Base-by-base conservation (phyloP, 2,888 invertebrate genomes). In the Ormyrus pomaceus region DNA sequence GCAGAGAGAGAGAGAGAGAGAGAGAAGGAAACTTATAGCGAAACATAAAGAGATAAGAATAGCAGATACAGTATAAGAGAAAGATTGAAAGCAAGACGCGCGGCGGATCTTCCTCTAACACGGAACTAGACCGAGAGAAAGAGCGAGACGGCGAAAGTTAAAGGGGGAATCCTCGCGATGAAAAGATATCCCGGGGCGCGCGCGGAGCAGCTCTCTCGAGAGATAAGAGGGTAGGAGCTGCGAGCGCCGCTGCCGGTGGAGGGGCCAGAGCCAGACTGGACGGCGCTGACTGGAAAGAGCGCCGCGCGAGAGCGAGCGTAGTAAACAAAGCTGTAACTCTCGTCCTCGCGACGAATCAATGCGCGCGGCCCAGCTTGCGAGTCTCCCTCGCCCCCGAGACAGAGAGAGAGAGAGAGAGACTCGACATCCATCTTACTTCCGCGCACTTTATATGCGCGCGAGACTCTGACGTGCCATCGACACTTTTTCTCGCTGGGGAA, bases 281-380 rank as follows among this genome's bases (percentile, higher is more conserved):
- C 88, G 90, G 90, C 90, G 90, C 89, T 88, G 86, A 9, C n/a
- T 13, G 56, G 6, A 0, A 0, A 8, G 11, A n/a, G 59, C 62
- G 84, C 86, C 87, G 87, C 87, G 87, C 87, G 34, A 34, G 34
- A 34, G 34, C 34, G 34, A 34, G 34, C 84, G 88, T 86, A 87
- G 90, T 90, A 90, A 90, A 90, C 90, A 90, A 90, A 90, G 89
- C 90, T 90, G 90, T 90, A 90, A 90, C 89, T 90, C 90, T 90
- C 89, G 56, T 34, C 51, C 83, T 85, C 86, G 86, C 86, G 84
- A 87, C 85, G 90, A 90, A 90, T 90, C 90, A 88, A 90, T 90
- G 90, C 87, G 84, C n/a, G 84, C n/a, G 19, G 19, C 76, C 73
- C 64, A 34, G 34, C 34, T 34, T 34, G 34, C 34, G 34, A 34